Evolutionary conservation across 1,140 invertebrate genomes (phyloP), one percentile per base, ranked within the genome.

Genomic region (Parapsyche elsis): DNA sequence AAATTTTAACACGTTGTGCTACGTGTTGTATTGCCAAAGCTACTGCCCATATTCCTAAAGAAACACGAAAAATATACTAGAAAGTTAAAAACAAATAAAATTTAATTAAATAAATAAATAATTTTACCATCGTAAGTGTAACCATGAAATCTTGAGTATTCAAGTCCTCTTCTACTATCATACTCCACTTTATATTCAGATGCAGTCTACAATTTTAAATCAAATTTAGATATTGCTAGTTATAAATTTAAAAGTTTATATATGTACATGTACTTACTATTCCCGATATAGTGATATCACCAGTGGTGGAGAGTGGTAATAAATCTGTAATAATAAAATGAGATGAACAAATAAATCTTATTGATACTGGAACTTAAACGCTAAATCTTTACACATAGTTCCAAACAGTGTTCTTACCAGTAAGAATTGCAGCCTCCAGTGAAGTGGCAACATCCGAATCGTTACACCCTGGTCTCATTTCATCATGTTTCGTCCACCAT

Each of bases 71-170:
- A 30, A 23, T 21, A 7, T 2, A 45, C 10, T 5, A 38, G 38
- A 73, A 73, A 46, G 26, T 67, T 26, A 5, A 26, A 67, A 67
- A 9, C 0, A 23, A 12, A 76, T 10, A 14, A 30, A 61, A 38
- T 44, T 23, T 9, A 9, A 78, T 7, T 57, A 26, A 24, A 5
- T 2, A 21, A 61, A 19, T 0, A 19, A 19, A 19, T 61, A 38
- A 38, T 59, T 83, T 84, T 83, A 86, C 95, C 97, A 87, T 99
- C 98, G 88, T 99, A 99, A 12, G 97, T 97, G 86, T 99, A 99
- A 0, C 97, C 98, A 86, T 99, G 97, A 87, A 98, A 99, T 70
- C 96, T 92, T 14, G 96, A 98, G 87, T 97, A 98, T 84, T 97
- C 95, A 0, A 87, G 85, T 5, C 94, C 94, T 71, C 96, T 90